Conservation (phyloP, 2,113 vertebrate species). For the Sinocyclocheilus anophthalmus region DNA sequence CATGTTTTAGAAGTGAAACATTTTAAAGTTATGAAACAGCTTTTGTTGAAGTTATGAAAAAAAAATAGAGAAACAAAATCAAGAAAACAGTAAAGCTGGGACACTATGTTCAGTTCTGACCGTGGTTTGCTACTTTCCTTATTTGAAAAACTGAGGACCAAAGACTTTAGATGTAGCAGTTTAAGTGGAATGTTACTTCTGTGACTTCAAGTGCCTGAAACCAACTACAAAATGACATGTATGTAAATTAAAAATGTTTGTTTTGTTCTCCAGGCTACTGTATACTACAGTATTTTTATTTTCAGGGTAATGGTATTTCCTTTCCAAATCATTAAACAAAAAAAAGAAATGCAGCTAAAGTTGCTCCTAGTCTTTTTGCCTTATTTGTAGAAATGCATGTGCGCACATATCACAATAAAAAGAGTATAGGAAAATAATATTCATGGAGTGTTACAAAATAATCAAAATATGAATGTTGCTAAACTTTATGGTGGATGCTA, state of each 20-base stretch:
- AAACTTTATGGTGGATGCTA: neutral
- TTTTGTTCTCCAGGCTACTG: conserved; percentile 64
- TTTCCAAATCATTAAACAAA: conserved; percentile 66
- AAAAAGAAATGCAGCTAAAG: conserved; percentile 48
- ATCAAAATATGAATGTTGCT: neutral
- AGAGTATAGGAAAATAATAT: neutral
- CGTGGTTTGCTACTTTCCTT: conserved; percentile 64
- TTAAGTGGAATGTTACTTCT: conserved; percentile 64
- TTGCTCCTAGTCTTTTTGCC: conserved; percentile 22
- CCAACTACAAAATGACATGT: conserved; percentile 59
- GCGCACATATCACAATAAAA: neutral
- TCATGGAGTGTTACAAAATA: neutral
- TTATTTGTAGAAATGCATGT: neutral
- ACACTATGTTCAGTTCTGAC: conserved; percentile 65
- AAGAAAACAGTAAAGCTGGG: conserved; percentile 50
- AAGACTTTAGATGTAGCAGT: conserved; percentile 64
- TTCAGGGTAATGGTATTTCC: conserved; percentile 65
- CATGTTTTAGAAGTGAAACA: conserved; percentile 58
- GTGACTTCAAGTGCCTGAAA: conserved; percentile 73
- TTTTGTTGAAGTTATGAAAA: neutral
- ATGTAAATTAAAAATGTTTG: conserved; percentile 58
- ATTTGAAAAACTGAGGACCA: conserved; percentile 61
- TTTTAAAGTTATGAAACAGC: conserved; percentile 59
- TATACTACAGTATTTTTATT: conserved; percentile 61
- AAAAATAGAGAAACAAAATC: neutral